Evolutionary conservation across 2,113 vertebrate species (phyloP).

Genomic region (Scomber scombrus): DNA sequence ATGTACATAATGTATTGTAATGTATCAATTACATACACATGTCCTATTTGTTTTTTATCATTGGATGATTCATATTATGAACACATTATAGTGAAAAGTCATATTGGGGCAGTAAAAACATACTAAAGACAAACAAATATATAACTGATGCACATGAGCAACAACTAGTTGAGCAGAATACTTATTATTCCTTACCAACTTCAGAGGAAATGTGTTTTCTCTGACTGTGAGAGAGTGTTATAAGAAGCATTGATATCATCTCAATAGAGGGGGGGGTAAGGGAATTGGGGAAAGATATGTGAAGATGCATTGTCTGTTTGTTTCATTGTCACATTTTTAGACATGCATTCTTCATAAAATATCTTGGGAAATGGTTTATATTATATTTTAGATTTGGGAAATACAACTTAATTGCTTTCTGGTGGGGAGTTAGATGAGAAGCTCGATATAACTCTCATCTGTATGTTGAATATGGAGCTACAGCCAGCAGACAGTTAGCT

Average conservation of each 20-base stretch:
- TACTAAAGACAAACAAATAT: background rate
- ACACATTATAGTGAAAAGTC: background rate
- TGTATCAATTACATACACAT: background rate
- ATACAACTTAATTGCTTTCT: no score
- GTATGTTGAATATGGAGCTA: no score
- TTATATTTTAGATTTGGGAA: no score
- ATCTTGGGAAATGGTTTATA: no score
- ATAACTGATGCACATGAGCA: background rate
- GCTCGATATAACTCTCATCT: no score
- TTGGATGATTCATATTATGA: background rate
- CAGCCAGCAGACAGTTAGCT: no score
- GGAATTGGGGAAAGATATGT: background rate
- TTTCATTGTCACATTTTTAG: no score
- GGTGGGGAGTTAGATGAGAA: no score
- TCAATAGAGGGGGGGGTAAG: background rate
- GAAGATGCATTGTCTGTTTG: no score
- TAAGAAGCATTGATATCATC: background rate
- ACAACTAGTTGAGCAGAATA: background rate
- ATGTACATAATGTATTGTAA: background rate
- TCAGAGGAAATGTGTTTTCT: background rate
- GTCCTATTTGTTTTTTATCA: background rate
- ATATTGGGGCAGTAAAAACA: background rate
- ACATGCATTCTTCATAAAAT: no score
- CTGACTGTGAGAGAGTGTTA: conserved; percentile 1
- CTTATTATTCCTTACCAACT: conserved; percentile 1